phyloP scores from a whole-genome alignment of 2,888 invertebrate species.

The Muscina levida region DNA sequence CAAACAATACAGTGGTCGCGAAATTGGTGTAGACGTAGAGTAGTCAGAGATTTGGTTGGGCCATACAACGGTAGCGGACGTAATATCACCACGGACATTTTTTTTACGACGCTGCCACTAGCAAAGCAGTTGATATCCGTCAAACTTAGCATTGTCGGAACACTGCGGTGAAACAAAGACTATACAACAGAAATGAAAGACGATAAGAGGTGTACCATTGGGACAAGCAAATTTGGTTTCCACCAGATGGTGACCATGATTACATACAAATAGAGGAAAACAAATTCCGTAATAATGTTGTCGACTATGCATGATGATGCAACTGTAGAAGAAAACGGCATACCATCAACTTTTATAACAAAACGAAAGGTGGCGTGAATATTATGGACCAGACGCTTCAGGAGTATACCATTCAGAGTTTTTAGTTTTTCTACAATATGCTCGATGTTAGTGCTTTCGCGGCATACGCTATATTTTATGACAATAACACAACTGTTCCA shows the following conservation, averaged over 20 bases:
- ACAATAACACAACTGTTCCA: too few relatives aligned
- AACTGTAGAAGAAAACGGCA: conserved; percentile 39
- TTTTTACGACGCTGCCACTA: conserved; percentile 27
- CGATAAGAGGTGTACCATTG: conserved; percentile 24
- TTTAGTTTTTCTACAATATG: too few relatives aligned
- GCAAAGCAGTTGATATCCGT: not conserved
- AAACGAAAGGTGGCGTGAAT: conserved; percentile 38
- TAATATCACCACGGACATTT: conserved; percentile 12
- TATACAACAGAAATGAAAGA: conserved; percentile 31
- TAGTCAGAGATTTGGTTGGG: conserved; percentile 36
- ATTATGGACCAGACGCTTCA: conserved; percentile 43
- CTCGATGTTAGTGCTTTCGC: too few relatives aligned
- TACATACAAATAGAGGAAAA: conserved; percentile 25
- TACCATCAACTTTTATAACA: conserved; percentile 38
- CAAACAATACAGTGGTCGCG: conserved; percentile 19
- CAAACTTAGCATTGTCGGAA: conserved; percentile 38
- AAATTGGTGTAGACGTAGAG: conserved; percentile 33
- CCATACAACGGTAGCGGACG: conserved; percentile 31
- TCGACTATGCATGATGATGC: conserved; percentile 26
- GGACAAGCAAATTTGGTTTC: conserved; percentile 26
- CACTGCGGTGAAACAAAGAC: conserved; percentile 33
- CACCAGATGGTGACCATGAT: conserved; percentile 24
- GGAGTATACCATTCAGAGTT: conserved; percentile 34
- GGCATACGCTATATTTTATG: too few relatives aligned
- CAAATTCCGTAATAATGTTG: conserved; percentile 32